Evolutionary conservation across 2,888 invertebrate species (phyloP).

Genomic region (Omphaloscelis lunosa): DNA sequence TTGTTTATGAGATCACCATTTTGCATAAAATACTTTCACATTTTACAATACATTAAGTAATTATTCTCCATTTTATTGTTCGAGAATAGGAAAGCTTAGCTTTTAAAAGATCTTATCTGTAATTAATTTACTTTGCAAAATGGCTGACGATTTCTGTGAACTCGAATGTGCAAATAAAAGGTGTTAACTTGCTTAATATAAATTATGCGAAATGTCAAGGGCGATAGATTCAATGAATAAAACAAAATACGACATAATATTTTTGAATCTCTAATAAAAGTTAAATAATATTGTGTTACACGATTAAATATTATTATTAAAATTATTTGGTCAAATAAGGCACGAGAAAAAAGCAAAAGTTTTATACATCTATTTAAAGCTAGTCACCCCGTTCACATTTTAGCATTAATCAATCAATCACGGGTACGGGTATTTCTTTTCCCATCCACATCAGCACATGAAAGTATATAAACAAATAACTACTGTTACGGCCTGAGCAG

Average conservation of each 20-base stretch:
- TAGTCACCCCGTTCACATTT: too few relatives aligned
- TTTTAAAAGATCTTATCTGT: slow-evolving; percentile 42
- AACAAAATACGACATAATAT: background rate
- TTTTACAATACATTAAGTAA: slow-evolving; percentile 11
- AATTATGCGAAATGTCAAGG: slow-evolving; percentile 43
- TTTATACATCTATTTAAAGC: too few relatives aligned
- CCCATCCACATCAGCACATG: background rate
- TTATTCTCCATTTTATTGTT: slow-evolving; percentile 50
- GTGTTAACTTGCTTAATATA: background rate
- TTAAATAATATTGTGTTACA: background rate
- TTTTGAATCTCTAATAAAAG: background rate
- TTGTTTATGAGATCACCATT: slow-evolving; percentile 19
- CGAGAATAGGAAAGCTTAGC: slow-evolving; percentile 15
- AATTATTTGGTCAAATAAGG: background rate
- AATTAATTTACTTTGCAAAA: slow-evolving; percentile 37
- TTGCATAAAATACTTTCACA: slow-evolving; percentile 42
- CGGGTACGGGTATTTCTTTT: too few relatives aligned
- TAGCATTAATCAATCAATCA: too few relatives aligned
- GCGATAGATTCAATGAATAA: background rate
- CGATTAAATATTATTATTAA: background rate
- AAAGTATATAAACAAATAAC: slow-evolving; percentile 19
- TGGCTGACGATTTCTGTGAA: slow-evolving; percentile 26
- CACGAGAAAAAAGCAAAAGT: too few relatives aligned
- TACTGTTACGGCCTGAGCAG: background rate
- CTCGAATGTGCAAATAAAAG: background rate